phyloP scores from a whole-genome alignment of 2,888 invertebrate genomes.

The Hydroisotoma schaefferi region DNA sequence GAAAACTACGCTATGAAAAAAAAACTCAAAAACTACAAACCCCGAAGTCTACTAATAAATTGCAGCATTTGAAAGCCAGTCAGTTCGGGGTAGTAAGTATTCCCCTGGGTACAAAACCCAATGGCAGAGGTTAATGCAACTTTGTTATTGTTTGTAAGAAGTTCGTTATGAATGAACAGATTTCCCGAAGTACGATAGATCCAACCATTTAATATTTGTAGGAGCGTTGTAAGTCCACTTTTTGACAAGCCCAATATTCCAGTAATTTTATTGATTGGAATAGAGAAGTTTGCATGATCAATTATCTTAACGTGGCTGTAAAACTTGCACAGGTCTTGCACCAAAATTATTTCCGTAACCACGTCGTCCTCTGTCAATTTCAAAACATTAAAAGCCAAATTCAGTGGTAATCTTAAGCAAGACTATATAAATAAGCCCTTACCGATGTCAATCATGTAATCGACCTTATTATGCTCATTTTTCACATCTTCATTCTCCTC shows the following conservation, averaged over 20 bases:
- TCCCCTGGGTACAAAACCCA: constrained; percentile 24
- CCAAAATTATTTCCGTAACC: constrained; percentile 28
- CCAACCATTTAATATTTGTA: constrained; percentile 23
- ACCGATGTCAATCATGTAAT: constrained; percentile 38
- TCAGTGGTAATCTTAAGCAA: constrained; percentile 1
- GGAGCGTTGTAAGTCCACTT: constrained; percentile 25
- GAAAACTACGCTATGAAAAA: background rate
- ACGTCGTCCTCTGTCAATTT: constrained; percentile 24
- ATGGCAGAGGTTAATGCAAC: constrained; percentile 15
- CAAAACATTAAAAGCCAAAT: background rate
- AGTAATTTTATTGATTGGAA: constrained; percentile 13
- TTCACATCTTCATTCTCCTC: constrained; percentile 38
- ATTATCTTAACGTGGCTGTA: constrained; percentile 26
- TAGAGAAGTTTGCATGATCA: constrained; percentile 33
- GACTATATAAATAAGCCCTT: background rate
- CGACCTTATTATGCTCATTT: constrained; percentile 32
- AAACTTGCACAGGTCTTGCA: constrained; percentile 35
- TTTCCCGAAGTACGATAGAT: constrained; percentile 20
- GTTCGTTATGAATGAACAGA: constrained; percentile 28
- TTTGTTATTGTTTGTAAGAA: constrained; percentile 9
- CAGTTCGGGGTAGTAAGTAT: constrained; percentile 14
- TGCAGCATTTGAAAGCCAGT: constrained; percentile 32
- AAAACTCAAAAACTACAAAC: constrained; percentile 13
- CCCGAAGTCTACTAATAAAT: constrained; percentile 27
- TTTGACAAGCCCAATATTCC: constrained; percentile 22